Percentiles rank a stretch among this genome's conserved stretches.
Conservation (phyloP, 2,888 invertebrate genomes). For the Nomada goodeniana region DNA sequence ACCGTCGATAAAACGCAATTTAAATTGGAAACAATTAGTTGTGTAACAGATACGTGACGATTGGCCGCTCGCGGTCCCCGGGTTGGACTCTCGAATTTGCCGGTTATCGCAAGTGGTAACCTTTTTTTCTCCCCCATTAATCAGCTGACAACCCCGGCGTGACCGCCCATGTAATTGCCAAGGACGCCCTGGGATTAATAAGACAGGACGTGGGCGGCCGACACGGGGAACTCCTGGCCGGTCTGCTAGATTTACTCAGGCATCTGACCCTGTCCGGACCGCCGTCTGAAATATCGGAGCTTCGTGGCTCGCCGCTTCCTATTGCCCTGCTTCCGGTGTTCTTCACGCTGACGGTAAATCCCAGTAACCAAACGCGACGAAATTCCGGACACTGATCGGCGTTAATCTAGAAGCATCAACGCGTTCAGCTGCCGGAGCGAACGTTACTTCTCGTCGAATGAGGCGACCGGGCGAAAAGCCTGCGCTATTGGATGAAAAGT, state of each 20-base stretch:
- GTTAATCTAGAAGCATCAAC: too few relatives aligned
- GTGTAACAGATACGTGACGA: too few relatives aligned
- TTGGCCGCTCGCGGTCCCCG: too few relatives aligned
- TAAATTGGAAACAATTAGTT: too few relatives aligned
- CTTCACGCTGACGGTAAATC: conserved; percentile 83
- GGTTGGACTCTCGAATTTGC: too few relatives aligned
- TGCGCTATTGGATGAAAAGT: too few relatives aligned
- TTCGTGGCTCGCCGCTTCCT: conserved; percentile 84
- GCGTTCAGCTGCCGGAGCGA: too few relatives aligned
- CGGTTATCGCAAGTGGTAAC: conserved; percentile 12
- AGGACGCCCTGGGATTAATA: conserved; percentile 85
- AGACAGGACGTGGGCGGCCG: conserved; percentile 84
- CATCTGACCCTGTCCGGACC: conserved; percentile 84
- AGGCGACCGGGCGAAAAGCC: too few relatives aligned
- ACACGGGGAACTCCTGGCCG: conserved; percentile 82
- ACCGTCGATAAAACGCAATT: too few relatives aligned
- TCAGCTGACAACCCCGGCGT: conserved; percentile 84
- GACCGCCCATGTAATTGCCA: conserved; percentile 83
- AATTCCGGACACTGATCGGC: too few relatives aligned
- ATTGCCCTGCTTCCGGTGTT: conserved; percentile 85
- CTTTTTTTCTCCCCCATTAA: conserved; percentile 52
- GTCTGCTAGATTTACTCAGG: conserved; percentile 83
- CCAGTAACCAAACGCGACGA: not conserved
- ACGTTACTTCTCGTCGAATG: too few relatives aligned
- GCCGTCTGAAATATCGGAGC: conserved; percentile 84